Evolutionary conservation across 2,888 invertebrate species (phyloP), one percentile per base, ranked within the genome.

Genomic region (Tetramorium bicarinatum): DNA sequence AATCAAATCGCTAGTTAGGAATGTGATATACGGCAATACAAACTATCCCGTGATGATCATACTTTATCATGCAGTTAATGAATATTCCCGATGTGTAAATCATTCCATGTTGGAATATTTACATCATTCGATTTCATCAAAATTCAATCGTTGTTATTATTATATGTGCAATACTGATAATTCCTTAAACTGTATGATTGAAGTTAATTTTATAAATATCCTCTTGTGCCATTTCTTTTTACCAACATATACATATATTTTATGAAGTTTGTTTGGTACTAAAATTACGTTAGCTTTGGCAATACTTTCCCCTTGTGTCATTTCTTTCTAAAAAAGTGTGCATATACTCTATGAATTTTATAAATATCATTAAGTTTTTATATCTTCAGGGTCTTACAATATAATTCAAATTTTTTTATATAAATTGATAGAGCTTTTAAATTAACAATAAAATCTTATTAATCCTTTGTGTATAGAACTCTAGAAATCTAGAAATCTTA

Each of bases 11-110:
- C n/a, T 44, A 34, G 44, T 59, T 59, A 38, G 79, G 41, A 18
- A 61, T 59, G 56, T 47, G 69, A 56, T 79, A 77, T 34, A 44
- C 29, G 44, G 41, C 18, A 13, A 54, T 47, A 79, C 71, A 59
- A 34, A 47, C 38, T 61, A 38, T n/a, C n/a, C 6, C 18, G n/a
- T 34, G 13, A n/a, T 13, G 11, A 79, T 71, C 25, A 8, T 38
- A 8, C 47, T 47, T 59, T 25, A 38, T 18, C 59, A 8, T 25
- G 66, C 15, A 18, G 15, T 66, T 64, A 13, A 38, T 61, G 38
- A 18, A 34, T 44, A 75, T 29, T 75, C 18, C 15, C 41, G n/a
- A 49, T 13, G 25, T 25, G 25, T 25, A 52, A 38, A 18, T 3
- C 11, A 47, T 66, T 47, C 13, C n/a, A 25, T 21, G 29, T 34